Base-by-base conservation (phyloP, 2,888 invertebrate genomes). In the Dolichopus griseipennis region DNA sequence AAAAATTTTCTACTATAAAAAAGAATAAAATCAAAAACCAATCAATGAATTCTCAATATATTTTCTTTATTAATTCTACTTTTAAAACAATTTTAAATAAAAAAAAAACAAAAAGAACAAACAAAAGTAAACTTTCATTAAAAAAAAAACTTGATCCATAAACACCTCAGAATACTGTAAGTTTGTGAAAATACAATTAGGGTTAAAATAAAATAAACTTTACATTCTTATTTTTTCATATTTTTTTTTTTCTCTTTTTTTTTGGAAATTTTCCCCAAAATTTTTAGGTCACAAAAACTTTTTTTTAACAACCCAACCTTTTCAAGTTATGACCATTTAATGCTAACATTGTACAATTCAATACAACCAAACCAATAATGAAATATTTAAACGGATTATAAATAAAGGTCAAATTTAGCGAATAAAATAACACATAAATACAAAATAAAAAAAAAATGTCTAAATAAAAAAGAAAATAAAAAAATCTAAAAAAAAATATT, bases 401-500 rank as follows among this genome's bases (percentile, higher is more conserved):
- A 52, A 52, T 52, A 52, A 52, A 52, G 52, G 52, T 52, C 52
- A 52, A 52, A 52, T 52, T 52, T 52, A 52, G 52, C 52, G 52
- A 52, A 52, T 52, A 52, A 52, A 52, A 52, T 3, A 52, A 52
- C 15, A 52, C 15, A 52, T 15, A 52, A 52, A 52, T 18, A 52
- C 43, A 15, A 43, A 43, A 10, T 15, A 3, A 12, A 9, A 43
- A 43, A 43, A 43, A 10, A 15, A 10, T 43, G 7, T 3, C 3
- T 52, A 12, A 6, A 37, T 10, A 8, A 37, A 37, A 37, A 5
- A 7, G 10, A 7, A 34, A 34, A 7, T 10, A 37, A 37, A 37
- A 10, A 18, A 52, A 52, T 52, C 18, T 6, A 52, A 18, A 52
- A 43, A 43, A 15, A 52, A 52, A 52, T 52, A 12, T 12, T 52